Evolutionary conservation across 1,140 invertebrate species (phyloP), one percentile per base, ranked within the genome.

Genomic region (Mercenaria mercenaria): DNA sequence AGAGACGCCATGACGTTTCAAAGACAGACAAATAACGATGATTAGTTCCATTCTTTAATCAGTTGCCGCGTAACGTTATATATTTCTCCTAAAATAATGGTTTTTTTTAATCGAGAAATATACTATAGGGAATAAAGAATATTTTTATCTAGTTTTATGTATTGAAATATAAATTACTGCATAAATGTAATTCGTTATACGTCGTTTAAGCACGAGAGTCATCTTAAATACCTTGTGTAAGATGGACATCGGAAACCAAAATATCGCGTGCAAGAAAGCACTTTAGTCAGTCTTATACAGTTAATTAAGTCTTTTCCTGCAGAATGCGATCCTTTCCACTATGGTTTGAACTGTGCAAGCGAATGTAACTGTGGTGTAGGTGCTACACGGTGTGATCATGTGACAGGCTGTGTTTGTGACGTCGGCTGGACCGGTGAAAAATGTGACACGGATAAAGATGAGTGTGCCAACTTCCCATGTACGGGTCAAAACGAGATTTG

Each of bases 391-490:
- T 85, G 82, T 56, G 82, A 85, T 32, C 15, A n/a, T 15, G 34
- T 72, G 13, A 85, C 67, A 72, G 82, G 82, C 29, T 85, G 82
- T 72, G 82, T 85, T 2, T 85, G 82, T 67, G 29, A 85, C 43
- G n/a, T 0, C 6, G 82, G 82, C 20, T 85, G 82, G 82, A 72
- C 43, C 18, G 82, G 82, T 13, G 41, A 26, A 50, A 72, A 47
- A 23, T 85, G 82, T 52, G 67, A 47, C 43, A n/a, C 32, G 1
- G 82, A 85, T 34, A 64, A 52, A 52, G 32, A 85, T 29, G 82
- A 85, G n/a, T 85, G 82, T 26, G 77, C 23, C 13, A 41, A 26
- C n/a, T 59, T 29, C 23, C 18, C 26, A 15, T 91, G 90, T 43
- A 47, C 76, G 10, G 64, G 84, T 56, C 67, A 56, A 10, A 82